Evolutionary conservation across 2,113 vertebrate species (phyloP).

Genomic region (Artemisiospiza belli): DNA sequence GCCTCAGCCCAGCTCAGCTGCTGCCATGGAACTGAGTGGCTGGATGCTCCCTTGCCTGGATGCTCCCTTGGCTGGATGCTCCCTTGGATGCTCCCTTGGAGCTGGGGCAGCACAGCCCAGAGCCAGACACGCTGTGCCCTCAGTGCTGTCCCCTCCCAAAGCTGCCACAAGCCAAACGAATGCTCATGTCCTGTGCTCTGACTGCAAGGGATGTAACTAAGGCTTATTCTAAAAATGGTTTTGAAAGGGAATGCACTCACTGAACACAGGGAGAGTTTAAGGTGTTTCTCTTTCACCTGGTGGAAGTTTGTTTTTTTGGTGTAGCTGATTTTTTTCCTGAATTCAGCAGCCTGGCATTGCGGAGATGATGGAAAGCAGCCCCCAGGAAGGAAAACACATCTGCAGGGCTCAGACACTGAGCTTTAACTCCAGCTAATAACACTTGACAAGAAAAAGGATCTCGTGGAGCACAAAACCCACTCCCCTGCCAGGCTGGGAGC

Average conservation of each 20-base stretch:
- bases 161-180: background rate
- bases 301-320: background rate
- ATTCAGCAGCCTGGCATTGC: background rate
- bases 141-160: background rate
- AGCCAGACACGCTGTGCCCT: background rate
- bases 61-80: background rate
- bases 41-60: background rate
- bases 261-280: background rate
- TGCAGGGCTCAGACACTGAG: background rate
- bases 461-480: background rate
- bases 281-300: background rate
- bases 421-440: conserved; percentile 8
- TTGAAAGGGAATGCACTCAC: background rate
- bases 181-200: background rate
- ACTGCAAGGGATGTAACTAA: background rate
- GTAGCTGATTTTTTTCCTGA: background rate
- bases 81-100: background rate
- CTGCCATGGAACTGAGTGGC: rapidly evolving
- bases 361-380: background rate
- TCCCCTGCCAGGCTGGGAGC: background rate
- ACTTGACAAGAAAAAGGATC: conserved; percentile 27
- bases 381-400: conserved; percentile 1
- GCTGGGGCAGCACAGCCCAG: background rate
- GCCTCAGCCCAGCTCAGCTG: background rate
- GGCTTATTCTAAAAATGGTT: background rate